phyloP scores from a whole-genome alignment of 2,888 invertebrate genomes.

The Erpobdella octoculata region DNA sequence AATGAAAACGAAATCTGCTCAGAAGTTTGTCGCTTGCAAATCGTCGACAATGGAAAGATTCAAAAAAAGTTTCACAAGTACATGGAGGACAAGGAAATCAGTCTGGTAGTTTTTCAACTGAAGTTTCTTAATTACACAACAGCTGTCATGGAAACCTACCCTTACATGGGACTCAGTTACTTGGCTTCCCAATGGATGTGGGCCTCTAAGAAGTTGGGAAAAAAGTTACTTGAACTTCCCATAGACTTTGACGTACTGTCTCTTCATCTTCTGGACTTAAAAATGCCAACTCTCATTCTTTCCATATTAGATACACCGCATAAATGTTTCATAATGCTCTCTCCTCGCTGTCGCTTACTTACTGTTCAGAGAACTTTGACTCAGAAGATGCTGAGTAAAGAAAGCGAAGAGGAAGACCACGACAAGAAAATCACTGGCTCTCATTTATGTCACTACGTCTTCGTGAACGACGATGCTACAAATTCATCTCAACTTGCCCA shows the following conservation, averaged over 20 bases:
- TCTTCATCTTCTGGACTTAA: slow-evolving; percentile 34
- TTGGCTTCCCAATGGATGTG: slow-evolving; percentile 37
- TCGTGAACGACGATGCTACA: slow-evolving; percentile 26
- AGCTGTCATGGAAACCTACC: slow-evolving; percentile 36
- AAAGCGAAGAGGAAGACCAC: slow-evolving; percentile 12
- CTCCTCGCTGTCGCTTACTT: slow-evolving; percentile 37
- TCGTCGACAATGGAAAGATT: background rate
- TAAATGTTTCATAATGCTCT: slow-evolving; percentile 34
- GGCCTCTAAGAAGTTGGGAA: slow-evolving; percentile 34
- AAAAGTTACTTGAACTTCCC: slow-evolving; percentile 37
- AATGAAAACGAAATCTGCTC: background rate
- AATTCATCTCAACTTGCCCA: slow-evolving; percentile 32
- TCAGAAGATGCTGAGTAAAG: background rate
- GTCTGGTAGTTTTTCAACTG: slow-evolving; percentile 36
- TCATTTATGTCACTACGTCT: slow-evolving; percentile 36
- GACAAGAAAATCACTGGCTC: slow-evolving; percentile 20
- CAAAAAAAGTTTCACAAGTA: background rate
- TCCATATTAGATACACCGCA: slow-evolving; percentile 27
- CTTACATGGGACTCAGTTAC: slow-evolving; percentile 37
- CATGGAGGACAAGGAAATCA: slow-evolving; percentile 14
- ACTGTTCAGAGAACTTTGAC: slow-evolving; percentile 33
- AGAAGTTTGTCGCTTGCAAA: slow-evolving; percentile 1
- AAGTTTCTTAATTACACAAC: slow-evolving; percentile 32
- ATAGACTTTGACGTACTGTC: slow-evolving; percentile 38
- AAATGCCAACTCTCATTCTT: slow-evolving; percentile 30